Evolutionary conservation across 2,797 vertebrate species (phyloP).

Genomic region (Cryptoprocta ferox): DNA sequence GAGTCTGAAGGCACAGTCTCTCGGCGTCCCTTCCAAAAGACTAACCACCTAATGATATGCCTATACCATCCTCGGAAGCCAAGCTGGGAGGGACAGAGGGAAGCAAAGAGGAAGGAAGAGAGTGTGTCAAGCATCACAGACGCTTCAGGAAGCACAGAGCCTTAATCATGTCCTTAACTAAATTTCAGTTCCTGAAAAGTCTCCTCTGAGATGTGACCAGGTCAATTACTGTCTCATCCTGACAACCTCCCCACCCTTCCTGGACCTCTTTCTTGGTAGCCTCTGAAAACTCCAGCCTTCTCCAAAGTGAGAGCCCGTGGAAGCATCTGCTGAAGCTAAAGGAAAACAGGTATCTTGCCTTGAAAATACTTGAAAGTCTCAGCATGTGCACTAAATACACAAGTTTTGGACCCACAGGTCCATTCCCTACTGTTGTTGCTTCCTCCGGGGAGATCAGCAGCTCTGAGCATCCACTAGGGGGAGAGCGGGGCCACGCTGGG

Average conservation of each 20-base stretch:
- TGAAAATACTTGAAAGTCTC: neutral
- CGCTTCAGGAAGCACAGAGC: neutral
- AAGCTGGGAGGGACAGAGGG: neutral
- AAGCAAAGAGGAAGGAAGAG: neutral
- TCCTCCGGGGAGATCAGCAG: neutral
- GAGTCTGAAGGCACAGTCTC: neutral
- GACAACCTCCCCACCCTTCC: neutral
- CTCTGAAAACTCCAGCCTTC: neutral
- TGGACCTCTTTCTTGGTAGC: neutral
- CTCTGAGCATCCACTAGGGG: neutral
- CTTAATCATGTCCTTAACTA: neutral
- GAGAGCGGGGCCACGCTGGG: fast-evolving
- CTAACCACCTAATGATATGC: neutral
- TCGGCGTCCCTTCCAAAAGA: neutral
- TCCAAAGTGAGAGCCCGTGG: neutral
- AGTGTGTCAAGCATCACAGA: neutral
- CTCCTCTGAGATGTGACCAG: neutral
- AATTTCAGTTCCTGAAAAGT: neutral
- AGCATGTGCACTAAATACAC: fast-evolving
- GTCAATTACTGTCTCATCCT: neutral
- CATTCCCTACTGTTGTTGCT: neutral
- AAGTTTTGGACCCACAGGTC: neutral
- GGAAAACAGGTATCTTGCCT: neutral
- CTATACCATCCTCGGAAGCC: neutral
- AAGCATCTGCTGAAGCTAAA: neutral